Evolutionary conservation across 2,888 invertebrate genomes (phyloP), one percentile per base, ranked within the genome.

Genomic region (Opisthograptis luteolata): DNA sequence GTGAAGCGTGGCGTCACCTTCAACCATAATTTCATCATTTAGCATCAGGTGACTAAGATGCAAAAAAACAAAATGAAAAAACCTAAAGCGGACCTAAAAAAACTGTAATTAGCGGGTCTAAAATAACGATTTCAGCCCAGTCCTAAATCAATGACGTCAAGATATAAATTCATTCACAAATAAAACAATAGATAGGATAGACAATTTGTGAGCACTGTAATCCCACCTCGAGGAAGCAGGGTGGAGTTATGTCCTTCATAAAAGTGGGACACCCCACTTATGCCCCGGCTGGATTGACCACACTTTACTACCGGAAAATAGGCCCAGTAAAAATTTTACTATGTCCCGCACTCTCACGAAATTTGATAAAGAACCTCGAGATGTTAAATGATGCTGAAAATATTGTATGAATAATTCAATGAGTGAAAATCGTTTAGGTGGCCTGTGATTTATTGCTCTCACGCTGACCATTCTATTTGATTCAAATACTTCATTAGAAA

Each of bases 221-320:
- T 27, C 37, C 62, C 56, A 65, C 68, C 68, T 68, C 50, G 32
- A 58, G 60, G 60, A 63, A 62, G 63, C 53, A 64, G 70, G 70
- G 69, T 52, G 72, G 67, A 52, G 74, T 79, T 76, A 80, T 76
- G 62, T 58, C 62, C 51, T 34, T 54, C 67, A 77, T 80, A 80
- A 81, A 79, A 76, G 43, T 60, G 63, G 66, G 69, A 67, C 70
- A 60, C 71, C 62, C 67, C 58, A 60, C 66, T 64, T 66, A 68
- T 64, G 70, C 67, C 62, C 57, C 25, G 36, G 62, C 66, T 65
- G 72, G 79, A 81, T 81, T 81, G 80, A 80, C 81, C 81, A 79
- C 76, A 69, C 60, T 81, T 81, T 81, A 81, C 67, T 55, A 57
- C 74, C 76, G 70, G 70, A 73, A 78, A 79, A 78, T 78, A 73